Conservation (phyloP, 2,888 invertebrate species). For the Drosophila imparisetae region DNA sequence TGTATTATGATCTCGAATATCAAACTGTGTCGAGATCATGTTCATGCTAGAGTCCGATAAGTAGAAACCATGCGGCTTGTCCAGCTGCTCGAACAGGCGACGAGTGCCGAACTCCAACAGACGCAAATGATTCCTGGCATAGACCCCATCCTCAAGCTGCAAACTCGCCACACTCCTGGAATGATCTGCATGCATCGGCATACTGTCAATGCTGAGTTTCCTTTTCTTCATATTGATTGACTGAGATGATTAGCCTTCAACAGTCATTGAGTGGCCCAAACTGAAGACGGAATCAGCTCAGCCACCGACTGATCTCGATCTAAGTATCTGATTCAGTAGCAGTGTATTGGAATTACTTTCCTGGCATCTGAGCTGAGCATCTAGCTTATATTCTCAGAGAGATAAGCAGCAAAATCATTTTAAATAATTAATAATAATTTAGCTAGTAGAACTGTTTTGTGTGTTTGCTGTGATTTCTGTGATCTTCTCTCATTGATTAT, state of each 20-base stretch:
- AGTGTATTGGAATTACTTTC: slow-evolving; percentile 21
- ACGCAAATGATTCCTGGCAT: slow-evolving; percentile 64
- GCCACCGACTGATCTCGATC: too few relatives aligned
- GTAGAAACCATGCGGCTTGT: slow-evolving; percentile 21
- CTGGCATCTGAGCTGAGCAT: not conserved
- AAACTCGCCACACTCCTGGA: slow-evolving; percentile 41
- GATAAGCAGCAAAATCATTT: slow-evolving; percentile 10
- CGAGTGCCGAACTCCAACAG: slow-evolving; percentile 56
- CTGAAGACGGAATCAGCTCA: too few relatives aligned
- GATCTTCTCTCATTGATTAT: not conserved
- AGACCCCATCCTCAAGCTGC: slow-evolving; percentile 28
- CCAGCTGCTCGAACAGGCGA: slow-evolving; percentile 24
- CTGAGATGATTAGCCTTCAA: slow-evolving; percentile 53
- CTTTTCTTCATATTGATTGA: slow-evolving; percentile 49
- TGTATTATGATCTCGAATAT: slow-evolving; percentile 64
- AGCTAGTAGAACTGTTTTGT: not conserved
- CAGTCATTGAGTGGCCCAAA: too few relatives aligned
- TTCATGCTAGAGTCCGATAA: slow-evolving; percentile 29
- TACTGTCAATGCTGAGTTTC: slow-evolving; percentile 76
- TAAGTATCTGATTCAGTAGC: slow-evolving; percentile 45
- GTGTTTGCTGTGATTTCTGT: not conserved
- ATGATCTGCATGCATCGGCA: slow-evolving; percentile 51
- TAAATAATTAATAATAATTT: too few relatives aligned
- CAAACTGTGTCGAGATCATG: slow-evolving; percentile 68
- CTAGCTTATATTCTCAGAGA: not conserved